Evolutionary conservation across 2,888 invertebrate species (phyloP).

Genomic region (Cataglyphis cursor): DNA sequence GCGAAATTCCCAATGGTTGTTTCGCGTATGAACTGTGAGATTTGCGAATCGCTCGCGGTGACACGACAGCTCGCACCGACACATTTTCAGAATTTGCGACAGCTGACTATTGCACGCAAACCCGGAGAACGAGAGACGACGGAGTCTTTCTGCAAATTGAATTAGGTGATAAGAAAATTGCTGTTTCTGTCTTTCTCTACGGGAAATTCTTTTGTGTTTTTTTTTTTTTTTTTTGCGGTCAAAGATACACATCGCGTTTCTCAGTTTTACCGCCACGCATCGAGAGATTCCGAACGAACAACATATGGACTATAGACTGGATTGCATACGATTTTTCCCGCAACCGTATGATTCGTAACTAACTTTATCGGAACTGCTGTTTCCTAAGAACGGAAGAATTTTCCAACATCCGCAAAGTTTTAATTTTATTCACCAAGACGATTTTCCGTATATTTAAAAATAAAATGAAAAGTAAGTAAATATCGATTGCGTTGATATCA

Average conservation of each 20-base stretch:
- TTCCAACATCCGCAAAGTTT: constrained; percentile 19
- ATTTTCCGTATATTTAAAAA: constrained; percentile 7
- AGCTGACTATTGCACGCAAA: background rate
- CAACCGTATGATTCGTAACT: constrained; percentile 16
- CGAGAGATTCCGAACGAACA: background rate
- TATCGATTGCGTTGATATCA: background rate
- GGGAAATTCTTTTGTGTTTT: background rate
- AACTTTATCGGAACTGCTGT: constrained; percentile 37
- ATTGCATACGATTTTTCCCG: constrained; percentile 20
- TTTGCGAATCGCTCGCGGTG: constrained; percentile 33
- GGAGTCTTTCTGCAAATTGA: constrained; percentile 27
- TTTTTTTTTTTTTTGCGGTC: background rate
- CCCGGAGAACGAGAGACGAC: background rate
- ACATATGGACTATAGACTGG: constrained; percentile 26
- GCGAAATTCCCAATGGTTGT: constrained; percentile 47
- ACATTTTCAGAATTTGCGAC: constrained; percentile 27
- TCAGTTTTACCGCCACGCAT: constrained; percentile 14
- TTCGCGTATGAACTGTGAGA: constrained; percentile 44
- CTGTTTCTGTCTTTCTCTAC: background rate
- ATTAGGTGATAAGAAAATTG: constrained; percentile 16
- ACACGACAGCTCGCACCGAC: background rate
- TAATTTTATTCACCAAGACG: constrained; percentile 19
- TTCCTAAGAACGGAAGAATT: constrained; percentile 24
- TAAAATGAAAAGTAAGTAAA: background rate
- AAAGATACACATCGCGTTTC: background rate